These are phyloP conservation scores for Amblyjoppa fuscipennis DNA, from an alignment of 2,888 invertebrate genomes.

Conservation along the genomic window DNA sequence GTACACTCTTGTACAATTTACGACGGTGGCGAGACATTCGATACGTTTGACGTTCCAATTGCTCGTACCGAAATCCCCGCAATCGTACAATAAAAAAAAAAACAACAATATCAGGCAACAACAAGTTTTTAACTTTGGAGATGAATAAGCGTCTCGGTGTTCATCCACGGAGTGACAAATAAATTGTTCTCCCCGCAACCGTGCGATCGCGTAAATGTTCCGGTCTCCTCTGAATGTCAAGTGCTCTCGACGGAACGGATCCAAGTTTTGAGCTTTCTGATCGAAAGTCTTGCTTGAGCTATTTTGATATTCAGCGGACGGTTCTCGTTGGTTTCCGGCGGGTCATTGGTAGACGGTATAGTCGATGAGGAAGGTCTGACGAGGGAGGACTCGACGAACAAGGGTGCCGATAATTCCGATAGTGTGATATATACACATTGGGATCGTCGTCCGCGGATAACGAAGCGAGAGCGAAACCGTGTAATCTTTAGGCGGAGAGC, in stretches of 20 bases:
- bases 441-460: conserved; percentile 7
- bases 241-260: conserved; percentile 5
- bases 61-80: neutral
- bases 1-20: conserved; percentile 42
- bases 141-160: neutral
- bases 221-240: conserved; percentile 13
- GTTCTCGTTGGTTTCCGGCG: conserved; percentile 2
- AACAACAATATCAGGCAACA: no score
- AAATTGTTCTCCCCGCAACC: neutral
- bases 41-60: neutral
- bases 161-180: neutral
- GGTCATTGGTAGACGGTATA: conserved; percentile 25
- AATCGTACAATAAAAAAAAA: neutral
- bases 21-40: conserved; percentile 34
- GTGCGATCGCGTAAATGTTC: neutral
- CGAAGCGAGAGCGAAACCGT: conserved; percentile 65
- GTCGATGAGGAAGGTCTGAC: conserved; percentile 46
- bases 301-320: conserved; percentile 42
- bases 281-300: conserved; percentile 40
- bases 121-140: no score
- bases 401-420: conserved; percentile 16
- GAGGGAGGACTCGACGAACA: neutral
- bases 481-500: conserved; percentile 61
- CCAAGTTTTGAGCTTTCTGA: conserved; percentile 11
- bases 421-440: conserved; percentile 14